Percentiles rank a stretch among this genome's conserved stretches.
phyloP scores from a whole-genome alignment of 2,113 vertebrate species.

The Lepisosteus osseus region DNA sequence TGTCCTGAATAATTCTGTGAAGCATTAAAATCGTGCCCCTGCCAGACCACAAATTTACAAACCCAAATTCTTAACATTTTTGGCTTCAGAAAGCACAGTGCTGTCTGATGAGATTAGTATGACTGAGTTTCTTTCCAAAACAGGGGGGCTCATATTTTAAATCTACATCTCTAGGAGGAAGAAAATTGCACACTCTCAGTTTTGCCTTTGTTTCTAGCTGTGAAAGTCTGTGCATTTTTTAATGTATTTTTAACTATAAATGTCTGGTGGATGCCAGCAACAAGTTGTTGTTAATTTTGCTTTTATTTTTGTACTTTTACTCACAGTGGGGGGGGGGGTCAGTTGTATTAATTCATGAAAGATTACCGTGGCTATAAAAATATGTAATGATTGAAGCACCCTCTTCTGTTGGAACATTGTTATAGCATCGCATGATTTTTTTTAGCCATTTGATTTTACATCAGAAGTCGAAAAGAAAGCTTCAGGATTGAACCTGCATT shows the following conservation, averaged over 20 bases:
- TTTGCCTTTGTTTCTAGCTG: no score
- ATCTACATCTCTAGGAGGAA: not conserved
- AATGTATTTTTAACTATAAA: no score
- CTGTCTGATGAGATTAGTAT: not conserved
- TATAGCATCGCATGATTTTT: not conserved
- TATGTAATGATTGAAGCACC: conserved; percentile 37
- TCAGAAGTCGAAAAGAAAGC: no score
- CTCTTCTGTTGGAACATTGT: conserved; percentile 41
- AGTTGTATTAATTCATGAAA: conserved; percentile 5
- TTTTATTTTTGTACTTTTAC: not conserved
- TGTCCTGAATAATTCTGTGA: not conserved
- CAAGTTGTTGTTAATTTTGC: not conserved
- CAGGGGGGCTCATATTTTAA: conserved; percentile 6
- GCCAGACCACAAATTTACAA: conserved; percentile 6
- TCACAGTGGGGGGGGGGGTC: conserved; percentile 6
- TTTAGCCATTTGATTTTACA: not conserved
- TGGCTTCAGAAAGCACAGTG: not conserved
- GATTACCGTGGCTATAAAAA: not conserved
- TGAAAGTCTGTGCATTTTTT: no score
- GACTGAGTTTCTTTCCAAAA: not conserved
- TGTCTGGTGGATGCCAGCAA: no score
- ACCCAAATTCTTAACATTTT: conserved; percentile 14
- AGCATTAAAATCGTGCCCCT: not conserved
- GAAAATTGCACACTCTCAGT: no score
- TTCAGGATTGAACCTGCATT: no score